A percentile compares a stretch with the other conserved stretches of the same genome.
phyloP scores from a whole-genome alignment of 2,888 invertebrate genomes.

The Caenorhabditis zanzibari region DNA sequence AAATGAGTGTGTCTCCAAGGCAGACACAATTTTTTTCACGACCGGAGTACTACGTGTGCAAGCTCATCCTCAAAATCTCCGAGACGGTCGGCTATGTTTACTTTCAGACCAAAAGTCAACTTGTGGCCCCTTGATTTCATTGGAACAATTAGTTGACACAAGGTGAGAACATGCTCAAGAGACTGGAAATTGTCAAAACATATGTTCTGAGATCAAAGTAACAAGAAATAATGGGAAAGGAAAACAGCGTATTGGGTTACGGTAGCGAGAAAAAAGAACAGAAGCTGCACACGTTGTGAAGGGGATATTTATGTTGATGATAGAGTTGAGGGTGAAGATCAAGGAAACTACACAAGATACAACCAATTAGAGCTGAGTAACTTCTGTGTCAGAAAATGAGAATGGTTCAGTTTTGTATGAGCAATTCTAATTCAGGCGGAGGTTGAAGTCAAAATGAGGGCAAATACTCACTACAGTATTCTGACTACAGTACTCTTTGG shows the following conservation, averaged over 20 bases:
- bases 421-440: too few species aligned
- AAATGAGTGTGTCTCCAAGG: conserved; percentile 40
- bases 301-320: too few species aligned
- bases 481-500: too few species aligned
- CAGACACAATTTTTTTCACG: conserved; percentile 60
- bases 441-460: too few species aligned
- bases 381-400: too few species aligned
- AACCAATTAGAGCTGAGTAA: too few species aligned
- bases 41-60: conserved; percentile 58
- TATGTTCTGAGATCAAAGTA: conserved; percentile 15
- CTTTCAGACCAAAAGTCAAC: conserved; percentile 62
- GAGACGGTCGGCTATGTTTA: conserved; percentile 43
- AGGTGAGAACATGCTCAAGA: conserved; percentile 5
- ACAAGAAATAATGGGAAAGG: conserved; percentile 2
- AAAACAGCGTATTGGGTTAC: conserved; percentile 21
- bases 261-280: not conserved
- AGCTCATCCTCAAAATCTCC: conserved; percentile 44
- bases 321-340: too few species aligned
- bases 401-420: too few species aligned
- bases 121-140: conserved; percentile 35
- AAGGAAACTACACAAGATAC: too few species aligned
- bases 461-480: too few species aligned
- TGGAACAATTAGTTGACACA: conserved; percentile 48
- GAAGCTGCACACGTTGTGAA: not conserved
- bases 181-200: conserved; percentile 15